A percentile compares a stretch with the other conserved stretches of the same genome.
Conservation (phyloP, 53 echinoderm and acorn worm species). For the Arbacia lixula region DNA sequence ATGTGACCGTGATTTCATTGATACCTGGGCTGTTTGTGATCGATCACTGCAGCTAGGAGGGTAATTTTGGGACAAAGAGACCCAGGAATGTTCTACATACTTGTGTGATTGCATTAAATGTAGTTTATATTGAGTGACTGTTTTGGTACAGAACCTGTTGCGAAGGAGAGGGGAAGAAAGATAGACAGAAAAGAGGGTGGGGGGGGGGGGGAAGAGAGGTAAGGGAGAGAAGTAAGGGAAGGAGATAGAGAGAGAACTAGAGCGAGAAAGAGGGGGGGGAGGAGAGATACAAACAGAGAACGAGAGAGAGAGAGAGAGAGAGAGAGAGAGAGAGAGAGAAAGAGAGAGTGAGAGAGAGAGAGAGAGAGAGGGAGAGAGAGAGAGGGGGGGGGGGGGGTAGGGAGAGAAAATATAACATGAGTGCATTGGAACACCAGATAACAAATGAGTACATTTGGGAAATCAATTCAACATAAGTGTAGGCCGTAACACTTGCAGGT, state of each 20-base stretch:
- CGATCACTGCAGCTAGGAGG: too few relatives aligned
- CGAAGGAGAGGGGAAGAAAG: neutral
- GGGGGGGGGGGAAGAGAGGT: neutral
- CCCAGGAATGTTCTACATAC: too few relatives aligned
- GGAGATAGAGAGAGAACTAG: neutral
- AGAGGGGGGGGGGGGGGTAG: neutral
- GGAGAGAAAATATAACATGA: neutral
- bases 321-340: neutral
- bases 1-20: too few relatives aligned
- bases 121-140: too few relatives aligned
- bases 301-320: neutral
- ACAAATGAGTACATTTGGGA: too few relatives aligned
- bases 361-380: neutral
- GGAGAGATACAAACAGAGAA: neutral
- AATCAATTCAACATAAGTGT: too few relatives aligned
- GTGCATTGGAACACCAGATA: too few relatives aligned
- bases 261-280: neutral
- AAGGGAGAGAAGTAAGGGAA: neutral
- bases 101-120: too few relatives aligned
- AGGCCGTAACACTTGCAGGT: too few relatives aligned
- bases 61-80: too few relatives aligned
- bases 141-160: too few relatives aligned
- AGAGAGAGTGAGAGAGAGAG: neutral
- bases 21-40: too few relatives aligned
- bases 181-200: neutral